Conservation (phyloP, 1,140 invertebrate species). For the Argopecten irradians region DNA sequence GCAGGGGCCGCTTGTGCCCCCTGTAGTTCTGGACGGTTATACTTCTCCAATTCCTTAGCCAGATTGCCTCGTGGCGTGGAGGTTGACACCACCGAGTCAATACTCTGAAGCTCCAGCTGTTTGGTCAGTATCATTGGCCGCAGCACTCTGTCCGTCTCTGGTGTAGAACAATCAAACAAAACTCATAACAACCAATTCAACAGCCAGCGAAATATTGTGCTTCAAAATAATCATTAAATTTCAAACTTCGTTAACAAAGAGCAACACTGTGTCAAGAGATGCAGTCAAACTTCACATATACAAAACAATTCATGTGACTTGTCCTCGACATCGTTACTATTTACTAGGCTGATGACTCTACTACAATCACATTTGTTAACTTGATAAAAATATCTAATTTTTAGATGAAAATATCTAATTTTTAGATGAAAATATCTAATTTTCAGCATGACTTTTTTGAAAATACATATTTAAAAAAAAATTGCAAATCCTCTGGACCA, state of each 20-base stretch:
- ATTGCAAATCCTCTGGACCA: too few relatives aligned
- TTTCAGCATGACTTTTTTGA: too few relatives aligned
- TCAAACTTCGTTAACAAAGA: too few relatives aligned
- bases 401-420: background rate
- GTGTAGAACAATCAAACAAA: background rate
- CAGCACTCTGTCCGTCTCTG: constrained; percentile 74
- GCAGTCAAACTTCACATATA: too few relatives aligned
- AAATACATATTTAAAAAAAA: too few relatives aligned
- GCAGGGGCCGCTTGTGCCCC: background rate
- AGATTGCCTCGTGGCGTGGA: constrained; percentile 75
- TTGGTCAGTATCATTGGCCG: constrained; percentile 78
- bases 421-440: background rate
- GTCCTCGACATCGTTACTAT: too few relatives aligned
- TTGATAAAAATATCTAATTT: background rate
- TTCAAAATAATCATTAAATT: too few relatives aligned
- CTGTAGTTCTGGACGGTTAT: constrained; percentile 61
- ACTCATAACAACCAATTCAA: background rate
- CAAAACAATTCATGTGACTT: background rate
- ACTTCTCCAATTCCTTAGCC: constrained; percentile 77
- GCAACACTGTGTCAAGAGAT: too few relatives aligned
- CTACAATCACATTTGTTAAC: too few relatives aligned
- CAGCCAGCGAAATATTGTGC: too few relatives aligned
- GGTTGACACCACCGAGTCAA: constrained; percentile 66
- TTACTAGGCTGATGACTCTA: too few relatives aligned
- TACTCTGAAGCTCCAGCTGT: constrained; percentile 73